Base-by-base conservation (phyloP, 2,797 vertebrate genomes). In the Dermochelys coriacea region DNA sequence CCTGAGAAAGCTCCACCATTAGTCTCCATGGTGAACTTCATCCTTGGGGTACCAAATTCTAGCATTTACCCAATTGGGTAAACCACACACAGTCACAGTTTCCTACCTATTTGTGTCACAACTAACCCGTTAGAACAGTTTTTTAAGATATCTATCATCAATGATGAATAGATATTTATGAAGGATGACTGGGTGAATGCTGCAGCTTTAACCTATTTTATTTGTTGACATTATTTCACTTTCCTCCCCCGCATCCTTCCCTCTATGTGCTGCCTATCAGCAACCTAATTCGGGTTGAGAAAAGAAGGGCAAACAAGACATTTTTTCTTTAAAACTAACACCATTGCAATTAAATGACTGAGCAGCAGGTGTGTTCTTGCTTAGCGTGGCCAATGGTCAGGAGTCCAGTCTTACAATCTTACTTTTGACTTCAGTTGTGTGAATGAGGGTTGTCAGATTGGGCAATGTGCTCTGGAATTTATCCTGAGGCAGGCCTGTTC, bases 1-100 rank as follows among this genome's bases (percentile, higher is more conserved):
- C 84, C 52, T 41, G 27, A 85, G 45, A 52, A 75, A 87, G 18
- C 41, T 27, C 84, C 1, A 34, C 5, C 21, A 21, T 41, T 71
- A 6, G n/a, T n/a, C 8, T 94, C 5, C 51, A 80, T 84, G 18
- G 57, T 25, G 31, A 64, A 51, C 0, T 61, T 31, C 1, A 34
- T 11, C 1, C 27, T 55, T 84, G 94, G 37, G 84, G 25, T 37
- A 92, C 80, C 45, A 95, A 94, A 93, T 54, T 84, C 54, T 50
- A 55, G 2, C 1, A 5, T 16, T 87, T 89, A 51, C 6, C 54
- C 1, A 59, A 7, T n/a, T 6, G 21, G 5, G 2, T 85, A 85
- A 55, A 54, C 80, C 8, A 27, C 11, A 77, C 49, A 41, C 34
- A 55, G 12, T n/a, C 29, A 71, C 82, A 12, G 49, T 87, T 87